Evolutionary conservation across 1,140 invertebrate species (phyloP), one percentile per base, ranked within the genome.

Genomic region (Caenorhabditis brenneri): DNA sequence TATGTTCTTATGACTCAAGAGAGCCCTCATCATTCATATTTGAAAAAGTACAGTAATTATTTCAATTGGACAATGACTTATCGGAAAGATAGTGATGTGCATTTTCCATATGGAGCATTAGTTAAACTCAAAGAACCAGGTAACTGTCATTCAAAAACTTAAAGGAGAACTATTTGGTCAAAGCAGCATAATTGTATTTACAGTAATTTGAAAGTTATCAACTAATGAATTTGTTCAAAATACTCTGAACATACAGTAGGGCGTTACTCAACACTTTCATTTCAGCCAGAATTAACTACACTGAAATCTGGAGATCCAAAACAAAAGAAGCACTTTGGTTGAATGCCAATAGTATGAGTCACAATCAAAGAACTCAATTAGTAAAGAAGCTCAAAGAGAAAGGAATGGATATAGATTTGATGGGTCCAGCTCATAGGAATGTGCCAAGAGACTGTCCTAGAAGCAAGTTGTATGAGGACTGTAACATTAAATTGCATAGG

Each of bases 41-140:
- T 51, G 19, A 19, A 51, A 51, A 19, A 51, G 19, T 51, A 51
- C 2, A 51, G 19, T 53, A 1, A 84, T 24, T 80, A 53, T 36
- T 82, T 84, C 36, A 84, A 84, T 22, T 84, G 82, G 82, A 84
- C 82, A 46, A 84, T 84, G 82, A 81, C 78, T n/a, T 85, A 60
- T 51, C 22, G 80, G 24, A 53, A 29, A 22, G 84, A 82, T 83
- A 58, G 81, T 3, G 84, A 85, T 48, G 60, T 85, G 3, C 69
- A 16, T 12, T 33, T 84, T 69, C 84, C 84, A 9, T 85, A 85
- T 49, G 42, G 49, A 7, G 27, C n/a, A 29, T 36, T 84, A 12
- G 15, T 27, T 16, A 31, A n/a, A n/a, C 15, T 42, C 10, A 10
- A 79, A 46, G 12, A 31, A 36, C 9, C n/a, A 15, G 33, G 31